phyloP scores from a whole-genome alignment of 1,140 invertebrate species.

The Trachymyrmex cornetzi region DNA sequence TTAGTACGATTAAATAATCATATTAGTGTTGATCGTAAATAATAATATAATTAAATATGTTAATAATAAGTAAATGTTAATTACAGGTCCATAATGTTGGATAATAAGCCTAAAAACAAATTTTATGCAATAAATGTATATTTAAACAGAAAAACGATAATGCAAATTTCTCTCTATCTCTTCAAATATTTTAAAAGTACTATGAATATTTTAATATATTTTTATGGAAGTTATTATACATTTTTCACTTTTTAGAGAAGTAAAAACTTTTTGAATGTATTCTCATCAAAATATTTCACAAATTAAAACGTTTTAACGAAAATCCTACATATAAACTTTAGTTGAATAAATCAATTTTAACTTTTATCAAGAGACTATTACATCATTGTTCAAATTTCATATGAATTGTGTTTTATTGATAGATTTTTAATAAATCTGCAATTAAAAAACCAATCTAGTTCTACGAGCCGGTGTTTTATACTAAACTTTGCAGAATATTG shows the following conservation, averaged over 20 bases:
- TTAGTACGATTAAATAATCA: constrained; percentile 23
- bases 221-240: constrained; percentile 29
- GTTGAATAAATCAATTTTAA: constrained; percentile 37
- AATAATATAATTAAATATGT: constrained; percentile 25
- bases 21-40: constrained; percentile 24
- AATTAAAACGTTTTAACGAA: constrained; percentile 25
- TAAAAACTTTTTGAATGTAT: constrained; percentile 41
- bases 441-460: constrained; percentile 9
- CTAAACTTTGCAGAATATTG: constrained; percentile 11
- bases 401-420: not conserved
- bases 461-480: not conserved
- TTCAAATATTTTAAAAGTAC: not conserved
- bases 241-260: not conserved
- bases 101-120: constrained; percentile 16
- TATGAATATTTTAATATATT: constrained; percentile 37
- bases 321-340: not conserved
- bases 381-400: constrained; percentile 11
- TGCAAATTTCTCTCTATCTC: constrained; percentile 17
- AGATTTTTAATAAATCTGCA: not conserved
- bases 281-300: constrained; percentile 7
- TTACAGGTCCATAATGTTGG: not conserved
- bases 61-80: not conserved
- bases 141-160: not conserved
- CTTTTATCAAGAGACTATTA: not conserved
- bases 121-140: not conserved